Evolutionary conservation across 2,113 vertebrate genomes (phyloP).

Genomic region (Propithecus coquereli): DNA sequence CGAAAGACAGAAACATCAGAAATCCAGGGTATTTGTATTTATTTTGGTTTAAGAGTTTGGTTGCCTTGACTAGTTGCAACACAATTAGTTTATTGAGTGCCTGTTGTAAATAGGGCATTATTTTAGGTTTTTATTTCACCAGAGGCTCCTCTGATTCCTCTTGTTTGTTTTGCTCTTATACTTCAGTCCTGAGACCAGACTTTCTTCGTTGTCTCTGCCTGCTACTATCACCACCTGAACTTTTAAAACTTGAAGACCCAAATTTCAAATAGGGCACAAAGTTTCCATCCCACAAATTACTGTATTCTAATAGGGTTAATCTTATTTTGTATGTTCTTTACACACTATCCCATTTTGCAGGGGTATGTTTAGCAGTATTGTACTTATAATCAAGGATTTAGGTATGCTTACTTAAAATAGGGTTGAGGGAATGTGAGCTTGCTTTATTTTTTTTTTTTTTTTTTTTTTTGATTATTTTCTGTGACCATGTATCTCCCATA

Average conservation of each 20-base stretch:
- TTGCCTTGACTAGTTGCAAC: constrained; percentile 3
- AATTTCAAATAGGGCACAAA: background rate
- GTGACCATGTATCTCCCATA: background rate
- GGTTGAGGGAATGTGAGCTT: background rate
- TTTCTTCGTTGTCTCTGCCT: background rate
- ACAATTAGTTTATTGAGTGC: background rate
- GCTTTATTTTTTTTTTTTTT: background rate
- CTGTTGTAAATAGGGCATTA: background rate
- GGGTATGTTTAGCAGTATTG: background rate
- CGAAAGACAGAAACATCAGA: background rate
- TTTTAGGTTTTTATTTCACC: background rate
- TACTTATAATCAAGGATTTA: background rate
- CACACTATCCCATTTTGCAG: background rate
- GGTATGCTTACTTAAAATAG: background rate
- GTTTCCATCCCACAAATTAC: background rate
- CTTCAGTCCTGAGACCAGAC: background rate
- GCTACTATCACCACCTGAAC: background rate
- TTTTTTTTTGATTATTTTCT: background rate
- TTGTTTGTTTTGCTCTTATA: background rate
- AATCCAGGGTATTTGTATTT: background rate
- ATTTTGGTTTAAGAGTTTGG: background rate
- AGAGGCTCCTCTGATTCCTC: background rate
- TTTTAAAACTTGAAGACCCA: background rate
- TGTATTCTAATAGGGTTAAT: background rate
- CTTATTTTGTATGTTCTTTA: background rate